Conservation (phyloP, 1,140 invertebrate species). For the Brachionus manjavacas region DNA sequence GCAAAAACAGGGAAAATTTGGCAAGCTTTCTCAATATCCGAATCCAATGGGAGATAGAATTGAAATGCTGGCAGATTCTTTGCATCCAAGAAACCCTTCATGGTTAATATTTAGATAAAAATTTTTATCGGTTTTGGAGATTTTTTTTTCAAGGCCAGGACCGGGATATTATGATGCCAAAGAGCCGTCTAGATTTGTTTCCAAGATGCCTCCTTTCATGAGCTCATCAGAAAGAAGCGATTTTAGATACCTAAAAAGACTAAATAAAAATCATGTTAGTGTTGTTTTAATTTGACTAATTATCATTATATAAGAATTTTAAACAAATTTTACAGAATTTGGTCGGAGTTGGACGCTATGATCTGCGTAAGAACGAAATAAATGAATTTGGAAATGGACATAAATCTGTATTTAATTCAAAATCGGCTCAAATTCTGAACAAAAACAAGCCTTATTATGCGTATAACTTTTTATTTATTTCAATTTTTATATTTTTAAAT, state of each 20-base stretch:
- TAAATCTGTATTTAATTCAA: constrained; percentile 12
- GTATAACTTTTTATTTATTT: not conserved
- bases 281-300: not conserved
- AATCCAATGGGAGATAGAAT: constrained; percentile 1
- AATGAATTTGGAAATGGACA: constrained; percentile 31
- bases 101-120: not conserved
- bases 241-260: not conserved
- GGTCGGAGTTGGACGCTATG: constrained; percentile 40
- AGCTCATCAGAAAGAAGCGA: constrained; percentile 26
- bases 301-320: not conserved
- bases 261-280: constrained; percentile 24
- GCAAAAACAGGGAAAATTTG: constrained; percentile 23
- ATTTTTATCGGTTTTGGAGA: not conserved
- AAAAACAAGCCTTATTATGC: not conserved
- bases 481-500: not conserved
- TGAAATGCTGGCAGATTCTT: not conserved
- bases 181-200: not conserved
- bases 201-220: not conserved
- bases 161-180: constrained; percentile 13
- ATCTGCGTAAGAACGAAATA: not conserved
- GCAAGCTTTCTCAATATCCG: constrained; percentile 31
- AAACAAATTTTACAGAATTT: not conserved
- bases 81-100: not conserved
- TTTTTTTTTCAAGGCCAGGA: not conserved
- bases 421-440: not conserved